Percentiles rank a stretch among this genome's conserved stretches.
These are phyloP conservation scores for Hydrozoanthus gracilis DNA, from an alignment of 92 coral and sea anemone species.

Conservation along the genomic window DNA sequence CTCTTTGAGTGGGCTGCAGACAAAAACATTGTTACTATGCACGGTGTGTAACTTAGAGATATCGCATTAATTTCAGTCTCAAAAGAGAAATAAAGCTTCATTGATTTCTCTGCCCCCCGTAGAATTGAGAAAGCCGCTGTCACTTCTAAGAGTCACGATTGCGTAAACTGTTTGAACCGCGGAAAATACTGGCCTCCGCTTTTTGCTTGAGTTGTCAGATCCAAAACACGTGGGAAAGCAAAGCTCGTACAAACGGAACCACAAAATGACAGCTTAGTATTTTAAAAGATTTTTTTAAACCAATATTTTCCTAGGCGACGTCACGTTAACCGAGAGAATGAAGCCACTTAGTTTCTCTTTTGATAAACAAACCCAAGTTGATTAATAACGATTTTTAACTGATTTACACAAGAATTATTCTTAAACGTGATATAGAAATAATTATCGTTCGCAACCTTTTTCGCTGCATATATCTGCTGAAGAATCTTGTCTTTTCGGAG, in stretches of 20 bases:
- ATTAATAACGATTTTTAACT: not conserved
- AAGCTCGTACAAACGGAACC: not conserved
- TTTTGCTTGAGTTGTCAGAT: slow-evolving; percentile 32
- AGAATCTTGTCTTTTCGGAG: not conserved
- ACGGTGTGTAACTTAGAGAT: slow-evolving; percentile 61
- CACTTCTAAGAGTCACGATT: not conserved
- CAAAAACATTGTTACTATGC: slow-evolving; percentile 78
- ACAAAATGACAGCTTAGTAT: slow-evolving; percentile 32
- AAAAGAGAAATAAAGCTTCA: slow-evolving; percentile 24
- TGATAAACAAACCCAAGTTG: not conserved
- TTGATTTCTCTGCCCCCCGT: slow-evolving; percentile 28
- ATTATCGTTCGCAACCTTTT: not conserved
- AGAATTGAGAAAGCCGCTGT: not conserved
- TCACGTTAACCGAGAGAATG: not conserved
- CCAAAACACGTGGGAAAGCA: slow-evolving; percentile 33
- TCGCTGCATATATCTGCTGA: not conserved
- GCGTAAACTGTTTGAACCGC: not conserved
- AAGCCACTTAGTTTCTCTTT: not conserved
- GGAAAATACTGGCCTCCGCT: not conserved
- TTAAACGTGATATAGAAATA: not conserved
- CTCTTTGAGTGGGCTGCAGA: slow-evolving; percentile 55
- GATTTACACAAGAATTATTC: not conserved
- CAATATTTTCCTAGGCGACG: slow-evolving; percentile 26
- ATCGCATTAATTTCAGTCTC: slow-evolving; percentile 38
- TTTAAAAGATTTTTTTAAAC: not conserved